phyloP scores from a whole-genome alignment of 2,888 invertebrate species.

The Choreutis nemorana region DNA sequence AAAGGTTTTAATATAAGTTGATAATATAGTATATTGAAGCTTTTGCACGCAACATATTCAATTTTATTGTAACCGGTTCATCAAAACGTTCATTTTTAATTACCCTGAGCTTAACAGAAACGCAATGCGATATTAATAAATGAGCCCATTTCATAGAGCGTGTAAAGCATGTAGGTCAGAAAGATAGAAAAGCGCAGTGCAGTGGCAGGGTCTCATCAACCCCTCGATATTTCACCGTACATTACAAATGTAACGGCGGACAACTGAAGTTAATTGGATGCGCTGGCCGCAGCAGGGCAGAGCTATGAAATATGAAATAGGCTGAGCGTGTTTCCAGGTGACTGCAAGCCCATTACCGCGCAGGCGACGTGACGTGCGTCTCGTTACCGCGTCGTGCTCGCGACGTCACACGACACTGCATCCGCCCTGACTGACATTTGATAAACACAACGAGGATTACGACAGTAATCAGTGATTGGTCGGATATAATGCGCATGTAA shows the following conservation, averaged over 20 bases:
- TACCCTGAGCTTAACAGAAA: too few species aligned
- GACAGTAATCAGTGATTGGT: neutral
- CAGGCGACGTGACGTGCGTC: slow-evolving; percentile 23
- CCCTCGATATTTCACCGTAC: slow-evolving; percentile 48
- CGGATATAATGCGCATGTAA: neutral
- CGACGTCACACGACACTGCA: too few species aligned
- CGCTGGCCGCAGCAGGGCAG: slow-evolving; percentile 31
- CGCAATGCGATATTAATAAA: too few species aligned
- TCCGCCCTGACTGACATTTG: too few species aligned
- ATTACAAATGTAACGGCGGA: slow-evolving; percentile 43
- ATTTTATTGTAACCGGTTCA: too few species aligned
- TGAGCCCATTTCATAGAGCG: too few species aligned
- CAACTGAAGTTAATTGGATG: slow-evolving; percentile 59
- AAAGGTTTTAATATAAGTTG: too few species aligned
- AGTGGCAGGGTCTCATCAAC: slow-evolving; percentile 30
- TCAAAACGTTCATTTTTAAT: too few species aligned
- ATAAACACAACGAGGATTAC: too few species aligned
- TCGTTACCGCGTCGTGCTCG: slow-evolving; percentile 17
- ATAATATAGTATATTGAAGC: too few species aligned
- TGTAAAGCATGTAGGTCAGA: slow-evolving; percentile 25
- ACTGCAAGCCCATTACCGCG: slow-evolving; percentile 25
- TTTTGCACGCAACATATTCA: too few species aligned
- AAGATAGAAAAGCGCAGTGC: slow-evolving; percentile 21
- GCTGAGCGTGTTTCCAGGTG: slow-evolving; percentile 18
- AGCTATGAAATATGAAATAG: slow-evolving; percentile 48